A percentile compares a stretch with the other conserved stretches of the same genome.
Evolutionary conservation across 92 coral and sea anemone species (phyloP).

Genomic region (Chrysogorgia sp.): DNA sequence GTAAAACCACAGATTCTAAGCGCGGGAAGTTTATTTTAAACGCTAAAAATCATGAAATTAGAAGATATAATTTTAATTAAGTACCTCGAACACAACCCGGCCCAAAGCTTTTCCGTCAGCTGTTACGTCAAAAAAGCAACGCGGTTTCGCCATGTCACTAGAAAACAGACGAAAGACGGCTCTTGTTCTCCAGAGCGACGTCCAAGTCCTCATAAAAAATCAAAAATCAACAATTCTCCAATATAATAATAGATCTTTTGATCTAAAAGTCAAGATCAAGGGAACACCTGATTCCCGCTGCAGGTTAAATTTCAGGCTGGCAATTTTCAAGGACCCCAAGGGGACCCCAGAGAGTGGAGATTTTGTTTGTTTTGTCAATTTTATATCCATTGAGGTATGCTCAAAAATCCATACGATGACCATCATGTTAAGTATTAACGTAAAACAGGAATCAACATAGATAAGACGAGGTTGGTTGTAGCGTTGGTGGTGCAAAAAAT

Average conservation of each 20-base stretch:
- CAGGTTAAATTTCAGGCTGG: no score
- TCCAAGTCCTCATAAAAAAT: neutral
- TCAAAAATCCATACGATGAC: no score
- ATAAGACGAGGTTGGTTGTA: no score
- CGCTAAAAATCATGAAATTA: neutral
- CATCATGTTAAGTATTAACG: no score
- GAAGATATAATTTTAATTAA: neutral
- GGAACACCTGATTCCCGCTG: neutral
- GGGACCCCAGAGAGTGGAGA: no score
- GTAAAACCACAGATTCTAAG: neutral
- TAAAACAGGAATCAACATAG: no score
- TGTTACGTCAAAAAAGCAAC: slow-evolving; percentile 70
- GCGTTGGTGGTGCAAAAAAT: no score
- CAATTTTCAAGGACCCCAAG: no score
- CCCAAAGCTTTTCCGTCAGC: slow-evolving; percentile 64
- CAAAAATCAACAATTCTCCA: neutral
- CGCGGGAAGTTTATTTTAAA: neutral
- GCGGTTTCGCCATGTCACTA: slow-evolving; percentile 62
- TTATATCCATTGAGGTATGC: no score
- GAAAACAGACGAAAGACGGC: neutral
- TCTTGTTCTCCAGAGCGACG: neutral
- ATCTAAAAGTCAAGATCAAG: slow-evolving; percentile 1
- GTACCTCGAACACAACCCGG: slow-evolving; percentile 87
- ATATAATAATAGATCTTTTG: neutral
- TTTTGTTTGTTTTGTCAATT: no score